Evolutionary conservation across 1,140 invertebrate species (phyloP).

Genomic region (Pararge aegeria): DNA sequence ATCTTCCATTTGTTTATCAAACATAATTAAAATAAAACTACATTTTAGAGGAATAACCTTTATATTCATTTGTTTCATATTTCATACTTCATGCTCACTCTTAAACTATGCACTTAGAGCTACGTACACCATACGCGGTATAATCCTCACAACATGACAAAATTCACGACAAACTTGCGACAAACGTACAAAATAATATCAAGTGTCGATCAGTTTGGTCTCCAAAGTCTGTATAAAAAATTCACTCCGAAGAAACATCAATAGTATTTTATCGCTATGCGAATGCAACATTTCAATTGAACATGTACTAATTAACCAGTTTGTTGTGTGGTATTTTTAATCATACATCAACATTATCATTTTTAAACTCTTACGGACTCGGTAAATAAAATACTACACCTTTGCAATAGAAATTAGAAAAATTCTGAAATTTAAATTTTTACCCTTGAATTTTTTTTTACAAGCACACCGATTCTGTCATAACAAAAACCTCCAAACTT

Average conservation of each 20-base stretch:
- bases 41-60: constrained; percentile 71
- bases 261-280: constrained; percentile 9
- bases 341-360: constrained; percentile 16
- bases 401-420: not conserved
- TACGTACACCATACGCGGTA: constrained; percentile 50
- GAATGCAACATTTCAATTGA: constrained; percentile 6
- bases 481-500: too few relatives aligned
- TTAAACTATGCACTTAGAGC: constrained; percentile 66
- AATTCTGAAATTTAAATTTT: not conserved
- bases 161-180: constrained; percentile 32
- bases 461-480: too few relatives aligned
- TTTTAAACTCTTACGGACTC: constrained; percentile 20
- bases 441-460: too few relatives aligned
- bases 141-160: constrained; percentile 35
- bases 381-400: constrained; percentile 1
- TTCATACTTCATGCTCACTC: constrained; percentile 55
- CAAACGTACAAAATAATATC: constrained; percentile 19
- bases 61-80: constrained; percentile 73
- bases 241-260: constrained; percentile 13
- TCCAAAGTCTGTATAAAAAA: constrained; percentile 18
- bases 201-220: constrained; percentile 18
- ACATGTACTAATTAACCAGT: not conserved
- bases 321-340: not conserved
- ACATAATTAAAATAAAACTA: constrained; percentile 47
- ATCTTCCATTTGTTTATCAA: not conserved